Conservation (phyloP, 2,113 vertebrate species). For the Erinaceus europaeus region DNA sequence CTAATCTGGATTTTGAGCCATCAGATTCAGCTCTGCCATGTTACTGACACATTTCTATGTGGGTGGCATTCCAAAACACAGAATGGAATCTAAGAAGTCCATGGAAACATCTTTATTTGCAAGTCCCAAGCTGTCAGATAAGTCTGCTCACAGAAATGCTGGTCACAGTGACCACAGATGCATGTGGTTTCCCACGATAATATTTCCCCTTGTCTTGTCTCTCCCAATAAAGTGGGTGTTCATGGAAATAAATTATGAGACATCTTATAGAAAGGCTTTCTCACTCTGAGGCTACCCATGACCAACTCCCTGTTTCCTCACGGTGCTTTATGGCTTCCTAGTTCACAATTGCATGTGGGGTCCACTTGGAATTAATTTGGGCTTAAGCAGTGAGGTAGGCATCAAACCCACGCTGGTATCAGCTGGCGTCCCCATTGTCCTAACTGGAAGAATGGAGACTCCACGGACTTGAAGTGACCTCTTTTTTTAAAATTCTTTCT, state of each 20-base stretch:
- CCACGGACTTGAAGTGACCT: constrained; percentile 52
- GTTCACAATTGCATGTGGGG: constrained; percentile 24
- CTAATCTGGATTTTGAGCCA: background rate
- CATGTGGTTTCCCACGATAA: constrained; percentile 17
- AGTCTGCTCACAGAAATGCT: constrained; percentile 15
- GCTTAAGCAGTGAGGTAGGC: background rate
- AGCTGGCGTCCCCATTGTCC: background rate
- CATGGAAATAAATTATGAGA: constrained; percentile 39
- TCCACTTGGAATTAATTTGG: constrained; percentile 55
- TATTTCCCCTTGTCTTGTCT: constrained; percentile 35
- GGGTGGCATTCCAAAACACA: background rate
- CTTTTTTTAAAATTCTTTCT: background rate
- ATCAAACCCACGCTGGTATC: constrained; percentile 44
- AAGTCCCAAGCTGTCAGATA: background rate
- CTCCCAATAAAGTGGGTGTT: constrained; percentile 45
- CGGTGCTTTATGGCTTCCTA: background rate
- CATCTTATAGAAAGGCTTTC: constrained; percentile 14
- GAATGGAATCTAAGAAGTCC: background rate
- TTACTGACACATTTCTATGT: background rate
- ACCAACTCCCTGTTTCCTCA: background rate
- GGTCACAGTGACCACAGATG: constrained; percentile 32
- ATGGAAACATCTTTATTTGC: background rate
- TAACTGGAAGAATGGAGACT: background rate
- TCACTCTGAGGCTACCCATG: constrained; percentile 8
- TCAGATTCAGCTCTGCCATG: background rate